A percentile compares a stretch with the other conserved stretches of the same genome.
Conservation (phyloP, 2,113 vertebrate genomes). For the Pseudorasbora parva region DNA sequence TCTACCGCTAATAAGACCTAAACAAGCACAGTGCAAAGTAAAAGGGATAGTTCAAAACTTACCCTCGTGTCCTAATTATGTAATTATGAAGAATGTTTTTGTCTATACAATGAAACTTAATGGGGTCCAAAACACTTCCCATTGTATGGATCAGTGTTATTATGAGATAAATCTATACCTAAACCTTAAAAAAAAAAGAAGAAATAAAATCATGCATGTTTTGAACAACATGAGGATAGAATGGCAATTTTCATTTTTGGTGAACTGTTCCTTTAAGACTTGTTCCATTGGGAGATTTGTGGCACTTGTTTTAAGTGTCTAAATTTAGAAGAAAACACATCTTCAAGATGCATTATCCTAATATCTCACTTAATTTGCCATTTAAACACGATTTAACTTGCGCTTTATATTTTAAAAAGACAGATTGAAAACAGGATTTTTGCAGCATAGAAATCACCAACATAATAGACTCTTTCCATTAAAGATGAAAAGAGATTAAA, state of each 20-base stretch:
- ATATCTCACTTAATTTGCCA: not conserved
- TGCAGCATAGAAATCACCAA: not conserved
- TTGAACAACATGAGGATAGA: not conserved
- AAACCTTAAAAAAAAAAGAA: not conserved
- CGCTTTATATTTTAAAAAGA: no score
- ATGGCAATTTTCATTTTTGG: not conserved
- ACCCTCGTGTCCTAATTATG: not conserved
- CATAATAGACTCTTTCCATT: not conserved
- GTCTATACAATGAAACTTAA: not conserved
- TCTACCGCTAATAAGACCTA: not conserved
- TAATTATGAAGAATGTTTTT: not conserved
- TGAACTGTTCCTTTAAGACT: not conserved
- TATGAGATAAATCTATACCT: not conserved
- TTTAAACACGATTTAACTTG: not conserved
- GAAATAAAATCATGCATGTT: not conserved
- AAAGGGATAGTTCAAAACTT: not conserved
- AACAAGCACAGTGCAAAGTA: not conserved
- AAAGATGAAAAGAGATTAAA: conserved; percentile 21
- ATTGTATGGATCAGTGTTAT: not conserved
- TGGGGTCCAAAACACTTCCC: not conserved
- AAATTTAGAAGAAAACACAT: not conserved
- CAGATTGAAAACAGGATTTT: not conserved
- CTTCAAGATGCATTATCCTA: not conserved
- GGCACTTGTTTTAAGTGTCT: not conserved
- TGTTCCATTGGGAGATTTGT: not conserved